Percentiles rank a stretch among this genome's conserved stretches.
Evolutionary conservation across 2,797 vertebrate genomes (phyloP).

Genomic region (Tinamus major): DNA sequence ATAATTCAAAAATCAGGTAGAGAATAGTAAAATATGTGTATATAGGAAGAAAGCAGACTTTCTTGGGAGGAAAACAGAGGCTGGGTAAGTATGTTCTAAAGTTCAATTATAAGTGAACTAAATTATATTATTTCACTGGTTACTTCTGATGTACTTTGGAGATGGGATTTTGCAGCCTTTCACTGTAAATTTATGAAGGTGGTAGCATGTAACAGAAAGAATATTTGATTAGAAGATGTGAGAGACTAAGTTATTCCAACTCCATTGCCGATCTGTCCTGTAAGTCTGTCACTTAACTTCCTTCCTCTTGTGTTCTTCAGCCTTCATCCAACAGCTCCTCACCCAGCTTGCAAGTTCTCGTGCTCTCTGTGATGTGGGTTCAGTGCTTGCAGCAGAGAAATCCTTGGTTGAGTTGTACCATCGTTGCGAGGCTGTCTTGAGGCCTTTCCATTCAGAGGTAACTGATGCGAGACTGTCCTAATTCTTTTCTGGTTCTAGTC

Average conservation of each 20-base stretch:
- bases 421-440: not conserved
- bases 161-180: not conserved
- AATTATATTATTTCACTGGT: not conserved
- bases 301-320: not conserved
- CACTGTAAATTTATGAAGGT: not conserved
- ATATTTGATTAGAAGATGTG: not conserved
- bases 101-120: not conserved
- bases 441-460: not conserved
- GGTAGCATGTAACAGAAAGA: not conserved
- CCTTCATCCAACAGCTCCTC: not conserved
- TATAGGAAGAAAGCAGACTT: not conserved
- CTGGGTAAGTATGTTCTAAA: not conserved
- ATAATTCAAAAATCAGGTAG: not conserved
- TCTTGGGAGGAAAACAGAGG: not conserved
- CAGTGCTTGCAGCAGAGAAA: not conserved
- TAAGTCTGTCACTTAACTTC: not conserved
- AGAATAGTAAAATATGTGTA: not conserved
- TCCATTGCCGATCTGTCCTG: not conserved
- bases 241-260: not conserved
- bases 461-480: not conserved
- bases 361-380: accelerated
- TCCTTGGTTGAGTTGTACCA: not conserved
- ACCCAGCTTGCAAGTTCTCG: accelerated
- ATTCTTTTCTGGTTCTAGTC: not conserved
- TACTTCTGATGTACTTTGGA: not conserved